Conservation (phyloP, 2,113 vertebrate species). For the Leuciscus idus region DNA sequence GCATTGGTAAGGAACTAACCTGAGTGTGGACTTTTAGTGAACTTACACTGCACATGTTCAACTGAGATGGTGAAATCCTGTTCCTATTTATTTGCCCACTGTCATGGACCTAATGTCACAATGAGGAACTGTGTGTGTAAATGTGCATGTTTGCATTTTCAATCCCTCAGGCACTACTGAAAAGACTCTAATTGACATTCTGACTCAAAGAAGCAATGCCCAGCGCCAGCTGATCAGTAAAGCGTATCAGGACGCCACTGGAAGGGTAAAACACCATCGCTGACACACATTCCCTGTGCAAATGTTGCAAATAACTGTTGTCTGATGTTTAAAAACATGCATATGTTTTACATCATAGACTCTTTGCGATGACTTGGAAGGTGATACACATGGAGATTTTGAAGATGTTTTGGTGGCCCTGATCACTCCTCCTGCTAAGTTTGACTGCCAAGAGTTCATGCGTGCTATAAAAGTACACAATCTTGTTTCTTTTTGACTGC, state of each 20-base stretch:
- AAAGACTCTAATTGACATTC: slow-evolving; percentile 78
- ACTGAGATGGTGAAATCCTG: not conserved
- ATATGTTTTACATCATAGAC: slow-evolving; percentile 64
- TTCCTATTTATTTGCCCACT: not conserved
- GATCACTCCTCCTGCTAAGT: slow-evolving; percentile 74
- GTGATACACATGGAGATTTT: slow-evolving; percentile 85
- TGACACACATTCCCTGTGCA: not conserved
- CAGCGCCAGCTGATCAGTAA: slow-evolving; percentile 82
- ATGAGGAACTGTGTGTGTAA: slow-evolving; percentile 6
- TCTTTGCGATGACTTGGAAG: slow-evolving; percentile 81
- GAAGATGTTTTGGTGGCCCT: slow-evolving; percentile 80
- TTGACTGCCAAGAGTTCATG: slow-evolving; percentile 81
- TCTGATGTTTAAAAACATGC: too few relatives aligned
- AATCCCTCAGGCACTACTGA: slow-evolving; percentile 81
- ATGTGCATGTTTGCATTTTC: not conserved
- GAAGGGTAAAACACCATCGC: slow-evolving; percentile 72
- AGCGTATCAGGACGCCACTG: slow-evolving; percentile 77
- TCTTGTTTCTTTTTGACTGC: not conserved
- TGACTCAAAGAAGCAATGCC: slow-evolving; percentile 81
- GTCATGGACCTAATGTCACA: not conserved
- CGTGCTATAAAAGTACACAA: slow-evolving; percentile 80
- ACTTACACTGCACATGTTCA: not conserved
- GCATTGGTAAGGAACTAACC: slow-evolving; percentile 75
- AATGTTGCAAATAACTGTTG: not conserved
- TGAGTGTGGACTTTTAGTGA: slow-evolving; percentile 22